Percentiles rank a stretch among this genome's conserved stretches.
Evolutionary conservation across 2,888 invertebrate genomes (phyloP).

Genomic region (Neoitamus cyanurus): DNA sequence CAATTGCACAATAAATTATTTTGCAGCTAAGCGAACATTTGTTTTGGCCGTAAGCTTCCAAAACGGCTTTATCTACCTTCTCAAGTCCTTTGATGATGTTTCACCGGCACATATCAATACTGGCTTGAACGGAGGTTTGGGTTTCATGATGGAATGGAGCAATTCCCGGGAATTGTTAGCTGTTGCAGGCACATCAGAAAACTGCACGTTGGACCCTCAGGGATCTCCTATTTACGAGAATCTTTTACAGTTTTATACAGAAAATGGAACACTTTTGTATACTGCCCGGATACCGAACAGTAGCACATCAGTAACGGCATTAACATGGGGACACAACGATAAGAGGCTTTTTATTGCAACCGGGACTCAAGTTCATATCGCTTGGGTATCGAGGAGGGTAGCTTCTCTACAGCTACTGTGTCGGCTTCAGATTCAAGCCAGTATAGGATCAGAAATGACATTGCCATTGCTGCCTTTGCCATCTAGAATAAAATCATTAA

Average conservation of each 20-base stretch:
- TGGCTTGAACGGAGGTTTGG: slow-evolving; percentile 78
- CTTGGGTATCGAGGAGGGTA: slow-evolving; percentile 91
- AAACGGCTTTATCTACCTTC: slow-evolving; percentile 88
- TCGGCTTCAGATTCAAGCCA: slow-evolving; percentile 81
- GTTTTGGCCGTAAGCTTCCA: slow-evolving; percentile 89
- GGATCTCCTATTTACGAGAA: slow-evolving; percentile 76
- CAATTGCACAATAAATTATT: neutral
- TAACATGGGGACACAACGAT: slow-evolving; percentile 99
- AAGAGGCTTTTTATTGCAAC: slow-evolving; percentile 93
- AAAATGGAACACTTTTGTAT: slow-evolving; percentile 84
- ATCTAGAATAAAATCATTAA: slow-evolving; percentile 83
- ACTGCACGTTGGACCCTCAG: slow-evolving; percentile 59
- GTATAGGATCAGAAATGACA: slow-evolving; percentile 78
- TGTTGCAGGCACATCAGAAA: slow-evolving; percentile 81
- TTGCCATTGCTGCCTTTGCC: slow-evolving; percentile 88
- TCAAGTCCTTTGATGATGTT: slow-evolving; percentile 93
- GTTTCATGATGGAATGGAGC: slow-evolving; percentile 94
- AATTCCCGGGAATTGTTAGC: slow-evolving; percentile 93
- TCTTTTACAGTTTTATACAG: slow-evolving; percentile 91
- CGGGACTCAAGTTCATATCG: slow-evolving; percentile 91
- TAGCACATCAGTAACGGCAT: slow-evolving; percentile 83
- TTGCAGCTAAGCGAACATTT: slow-evolving; percentile 73
- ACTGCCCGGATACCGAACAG: slow-evolving; percentile 81
- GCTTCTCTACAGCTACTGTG: slow-evolving; percentile 92
- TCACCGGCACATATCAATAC: slow-evolving; percentile 89